Evolutionary conservation across 2,113 vertebrate species (phyloP), one percentile per base, ranked within the genome.

Genomic region (Chlorocebus sabaeus): DNA sequence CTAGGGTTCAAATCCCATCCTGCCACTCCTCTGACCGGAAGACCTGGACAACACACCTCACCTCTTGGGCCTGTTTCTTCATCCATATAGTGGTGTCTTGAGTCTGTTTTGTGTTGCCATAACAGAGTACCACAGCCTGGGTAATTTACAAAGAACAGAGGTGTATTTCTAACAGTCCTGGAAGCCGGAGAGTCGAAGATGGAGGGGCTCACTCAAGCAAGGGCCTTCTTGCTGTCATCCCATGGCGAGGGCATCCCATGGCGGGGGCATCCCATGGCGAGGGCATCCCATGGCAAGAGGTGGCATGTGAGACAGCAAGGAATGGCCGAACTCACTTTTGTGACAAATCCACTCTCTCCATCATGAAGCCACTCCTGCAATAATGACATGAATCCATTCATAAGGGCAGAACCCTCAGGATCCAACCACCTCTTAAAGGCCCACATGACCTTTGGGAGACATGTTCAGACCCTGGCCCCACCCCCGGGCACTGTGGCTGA

Each of bases 401-500:
- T 18, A 16, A 48, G 75, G 43, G 16, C 75, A 45, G 25, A 17
- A 43, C 13, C 40, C 25, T 16, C 40, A 3, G 43, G 40, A 27
- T 8, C 40, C 8, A 3, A 8, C 17, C 75, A 32, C 43, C 43
- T 48, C 43, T 8, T 10, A 48, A 32, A 7, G 6, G 75, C 25
- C 75, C 75, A 76, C 27, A 16, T 76, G 75, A 32, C 25, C 73
- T 76, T 30, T 16, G 75, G 40, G 76, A 79, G 40, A 32, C 8
- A 6, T 17, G 0, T 6, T 20, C 30, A 20, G 43, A 79, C 30
- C 30, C 30, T 43, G 32, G 84, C 89, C 32, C 1, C 1, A 6
- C 20, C 40, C 22, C 3, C 0, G 48, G 70, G 13, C 68, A 6
- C 50, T 3, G 14, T 30, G 59, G 35, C 9, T 17, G 0, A 7